Percentiles rank a stretch among this genome's conserved stretches.
These are phyloP conservation scores for Strix uralensis DNA, from an alignment of 2,113 vertebrate species.

Conservation along the genomic window DNA sequence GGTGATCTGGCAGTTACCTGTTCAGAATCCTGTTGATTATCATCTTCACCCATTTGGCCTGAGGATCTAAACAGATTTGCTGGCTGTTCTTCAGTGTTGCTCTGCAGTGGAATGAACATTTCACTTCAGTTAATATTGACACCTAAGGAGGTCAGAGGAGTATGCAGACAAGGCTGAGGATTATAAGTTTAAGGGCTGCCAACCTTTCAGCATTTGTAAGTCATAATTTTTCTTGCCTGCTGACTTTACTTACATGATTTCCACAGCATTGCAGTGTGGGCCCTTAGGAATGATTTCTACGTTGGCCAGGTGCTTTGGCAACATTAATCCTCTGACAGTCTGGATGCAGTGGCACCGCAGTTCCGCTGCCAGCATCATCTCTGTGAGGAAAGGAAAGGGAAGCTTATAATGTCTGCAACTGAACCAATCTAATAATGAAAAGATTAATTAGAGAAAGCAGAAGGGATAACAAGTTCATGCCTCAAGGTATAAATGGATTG, in stretches of 20 bases:
- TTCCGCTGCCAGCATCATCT: background rate
- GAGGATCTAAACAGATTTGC: background rate
- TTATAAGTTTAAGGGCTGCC: background rate
- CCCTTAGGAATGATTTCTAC: background rate
- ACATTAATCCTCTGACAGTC: background rate
- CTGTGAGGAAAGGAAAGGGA: background rate
- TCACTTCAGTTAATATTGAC: background rate
- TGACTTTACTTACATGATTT: slow-evolving; percentile 10
- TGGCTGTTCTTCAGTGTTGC: background rate
- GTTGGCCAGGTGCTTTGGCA: background rate
- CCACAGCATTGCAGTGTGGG: background rate
- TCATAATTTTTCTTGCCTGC: background rate
- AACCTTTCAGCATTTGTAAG: background rate
- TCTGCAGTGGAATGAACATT: background rate
- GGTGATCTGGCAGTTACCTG: background rate
- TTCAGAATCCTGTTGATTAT: background rate
- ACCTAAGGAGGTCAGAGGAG: background rate
- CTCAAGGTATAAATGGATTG: background rate
- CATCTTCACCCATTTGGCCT: slow-evolving; percentile 8
- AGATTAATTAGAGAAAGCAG: background rate
- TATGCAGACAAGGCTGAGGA: background rate
- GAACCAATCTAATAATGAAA: background rate
- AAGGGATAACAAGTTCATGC: background rate
- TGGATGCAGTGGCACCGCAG: slow-evolving; percentile 16
- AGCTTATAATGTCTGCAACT: background rate